Conservation (phyloP, 2,888 invertebrate genomes). For the Cephus pygmeus region DNA sequence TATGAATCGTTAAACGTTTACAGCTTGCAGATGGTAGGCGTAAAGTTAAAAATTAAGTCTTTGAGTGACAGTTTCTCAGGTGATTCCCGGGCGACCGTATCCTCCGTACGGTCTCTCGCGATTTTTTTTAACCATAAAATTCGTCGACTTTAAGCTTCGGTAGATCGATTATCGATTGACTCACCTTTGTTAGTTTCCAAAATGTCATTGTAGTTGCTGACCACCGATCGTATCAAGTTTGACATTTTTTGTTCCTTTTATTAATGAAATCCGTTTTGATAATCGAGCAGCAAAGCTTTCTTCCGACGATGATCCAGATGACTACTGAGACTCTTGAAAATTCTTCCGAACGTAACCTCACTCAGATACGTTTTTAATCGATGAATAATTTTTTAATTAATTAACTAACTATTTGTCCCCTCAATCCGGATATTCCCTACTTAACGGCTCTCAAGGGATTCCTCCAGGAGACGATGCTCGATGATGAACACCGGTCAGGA, state of each 20-base stretch:
- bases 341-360: not conserved
- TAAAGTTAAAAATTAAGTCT: not conserved
- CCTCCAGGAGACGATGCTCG: too few species aligned
- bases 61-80: not conserved
- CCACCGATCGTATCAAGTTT: constrained; percentile 66
- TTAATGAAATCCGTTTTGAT: not conserved
- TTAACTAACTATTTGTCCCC: too few species aligned
- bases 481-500: too few species aligned
- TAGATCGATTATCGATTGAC: constrained; percentile 1
- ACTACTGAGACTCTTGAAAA: not conserved
- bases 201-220: constrained; percentile 70
- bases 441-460: too few species aligned
- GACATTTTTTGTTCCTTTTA: constrained; percentile 59
- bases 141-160: too few species aligned
- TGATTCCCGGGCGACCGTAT: not conserved
- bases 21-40: not conserved
- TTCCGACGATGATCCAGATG: not conserved
- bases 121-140: not conserved
- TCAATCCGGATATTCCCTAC: too few species aligned
- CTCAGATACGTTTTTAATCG: too few species aligned
- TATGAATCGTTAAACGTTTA: not conserved
- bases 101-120: too few species aligned
- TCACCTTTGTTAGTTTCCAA: constrained; percentile 68
- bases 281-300: not conserved
- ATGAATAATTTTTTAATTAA: too few species aligned